Evolutionary conservation across 2,797 vertebrate genomes (phyloP).

Genomic region (Fistularia commersonii): DNA sequence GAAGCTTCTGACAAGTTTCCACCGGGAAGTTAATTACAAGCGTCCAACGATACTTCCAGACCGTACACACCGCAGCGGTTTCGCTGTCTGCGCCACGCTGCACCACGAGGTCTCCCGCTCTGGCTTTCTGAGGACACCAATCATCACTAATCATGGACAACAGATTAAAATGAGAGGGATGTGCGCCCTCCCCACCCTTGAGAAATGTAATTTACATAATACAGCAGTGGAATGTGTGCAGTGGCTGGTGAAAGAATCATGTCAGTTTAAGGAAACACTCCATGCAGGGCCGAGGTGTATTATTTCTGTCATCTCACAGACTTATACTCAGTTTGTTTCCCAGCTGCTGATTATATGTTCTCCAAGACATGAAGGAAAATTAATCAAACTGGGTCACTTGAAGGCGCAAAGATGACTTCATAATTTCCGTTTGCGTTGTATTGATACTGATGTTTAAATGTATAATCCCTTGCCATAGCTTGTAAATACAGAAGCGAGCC

Average conservation of each 20-base stretch:
- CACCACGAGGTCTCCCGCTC: background rate
- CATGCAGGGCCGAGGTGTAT: background rate
- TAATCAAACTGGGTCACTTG: no score
- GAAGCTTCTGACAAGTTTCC: no score
- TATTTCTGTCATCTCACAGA: background rate
- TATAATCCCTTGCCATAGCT: no score
- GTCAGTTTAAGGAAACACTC: background rate
- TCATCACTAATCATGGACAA: constrained; percentile 3
- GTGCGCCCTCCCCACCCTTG: background rate
- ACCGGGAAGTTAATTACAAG: no score
- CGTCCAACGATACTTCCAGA: background rate
- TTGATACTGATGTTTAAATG: no score
- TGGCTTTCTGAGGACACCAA: constrained; percentile 1
- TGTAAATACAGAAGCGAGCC: no score
- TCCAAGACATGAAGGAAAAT: constrained; percentile 2
- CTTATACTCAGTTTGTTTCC: constrained; percentile 1
- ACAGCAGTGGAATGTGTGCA: constrained; percentile 7
- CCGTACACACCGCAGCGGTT: background rate
- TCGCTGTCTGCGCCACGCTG: background rate
- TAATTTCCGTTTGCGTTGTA: no score
- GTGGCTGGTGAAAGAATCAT: constrained; percentile 4
- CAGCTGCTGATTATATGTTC: constrained; percentile 10
- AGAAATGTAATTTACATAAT: constrained; percentile 9
- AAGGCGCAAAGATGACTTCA: no score
- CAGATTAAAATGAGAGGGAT: constrained; percentile 5